Percentiles rank a stretch among this genome's conserved stretches.
phyloP scores from a whole-genome alignment of 2,888 invertebrate species.

The Furcula furcula region DNA sequence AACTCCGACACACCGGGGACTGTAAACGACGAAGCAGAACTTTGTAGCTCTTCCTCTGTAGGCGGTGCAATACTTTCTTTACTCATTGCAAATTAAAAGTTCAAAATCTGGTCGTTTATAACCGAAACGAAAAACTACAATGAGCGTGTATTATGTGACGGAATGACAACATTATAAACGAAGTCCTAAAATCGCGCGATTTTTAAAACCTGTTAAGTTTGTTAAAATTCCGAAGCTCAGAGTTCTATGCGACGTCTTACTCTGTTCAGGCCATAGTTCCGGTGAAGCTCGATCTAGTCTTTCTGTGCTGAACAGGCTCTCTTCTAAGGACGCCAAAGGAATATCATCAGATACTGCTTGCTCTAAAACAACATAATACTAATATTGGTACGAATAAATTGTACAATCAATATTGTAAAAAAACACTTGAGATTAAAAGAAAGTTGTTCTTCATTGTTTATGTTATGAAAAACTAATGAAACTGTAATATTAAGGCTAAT shows the following conservation, averaged over 20 bases:
- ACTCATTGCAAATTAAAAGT: conserved; percentile 57
- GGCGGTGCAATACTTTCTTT: conserved; percentile 48
- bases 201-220: too few relatives aligned
- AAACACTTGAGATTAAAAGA: too few relatives aligned
- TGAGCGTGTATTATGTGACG: conserved; percentile 38
- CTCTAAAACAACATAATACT: conserved; percentile 47
- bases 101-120: conserved; percentile 65
- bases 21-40: conserved; percentile 71
- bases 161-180: conserved; percentile 65
- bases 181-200: conserved; percentile 55
- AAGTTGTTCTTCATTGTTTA: neutral
- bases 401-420: too few relatives aligned
- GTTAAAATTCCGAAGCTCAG: too few relatives aligned
- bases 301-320: conserved; percentile 92
- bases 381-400: neutral
- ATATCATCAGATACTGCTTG: conserved; percentile 72
- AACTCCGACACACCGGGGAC: conserved; percentile 96
- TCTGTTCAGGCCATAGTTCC: conserved; percentile 97
- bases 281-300: conserved; percentile 97
- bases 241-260: conserved; percentile 73
- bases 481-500: neutral
- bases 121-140: conserved; percentile 54
- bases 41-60: conserved; percentile 48
- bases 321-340: conserved; percentile 82
- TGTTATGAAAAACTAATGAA: neutral